Conservation (phyloP, 2,797 vertebrate genomes). For the Spinus olivaceus region DNA sequence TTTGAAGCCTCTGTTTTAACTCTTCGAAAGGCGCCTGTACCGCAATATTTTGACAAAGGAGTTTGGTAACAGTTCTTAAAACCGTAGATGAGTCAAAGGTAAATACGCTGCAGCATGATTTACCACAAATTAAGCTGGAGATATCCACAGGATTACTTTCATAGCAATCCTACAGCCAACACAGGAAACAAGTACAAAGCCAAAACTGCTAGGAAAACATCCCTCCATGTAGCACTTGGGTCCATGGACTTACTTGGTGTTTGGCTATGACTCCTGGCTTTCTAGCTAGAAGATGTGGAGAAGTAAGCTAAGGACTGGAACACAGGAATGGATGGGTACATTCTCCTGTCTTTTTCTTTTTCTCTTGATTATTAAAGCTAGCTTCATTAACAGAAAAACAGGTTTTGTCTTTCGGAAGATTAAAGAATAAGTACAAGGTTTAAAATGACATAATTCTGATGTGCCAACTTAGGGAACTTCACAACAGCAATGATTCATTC, state of each 20-base stretch:
- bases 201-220: slow-evolving; percentile 51
- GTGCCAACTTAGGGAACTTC: not conserved
- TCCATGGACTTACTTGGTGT: not conserved
- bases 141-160: slow-evolving; percentile 26
- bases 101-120: slow-evolving; percentile 30
- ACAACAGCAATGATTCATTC: not conserved
- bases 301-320: not conserved
- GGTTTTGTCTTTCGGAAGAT: not conserved
- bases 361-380: not conserved
- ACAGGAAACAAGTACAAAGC: slow-evolving; percentile 45
- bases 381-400: not conserved
- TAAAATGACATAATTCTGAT: not conserved
- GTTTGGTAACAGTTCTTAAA: not conserved
- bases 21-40: not conserved
- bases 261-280: slow-evolving; percentile 13
- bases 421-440: not conserved
- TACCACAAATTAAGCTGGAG: slow-evolving; percentile 15
- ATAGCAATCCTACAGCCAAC: slow-evolving; percentile 3
- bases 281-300: not conserved
- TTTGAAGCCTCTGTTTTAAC: not conserved
- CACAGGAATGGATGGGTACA: not conserved
- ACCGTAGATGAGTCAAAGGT: slow-evolving; percentile 39
- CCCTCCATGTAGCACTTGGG: slow-evolving; percentile 4
- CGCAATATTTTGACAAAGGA: not conserved
- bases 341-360: not conserved